phyloP scores from a whole-genome alignment of 2,113 vertebrate species.

The Tichodroma muraria region DNA sequence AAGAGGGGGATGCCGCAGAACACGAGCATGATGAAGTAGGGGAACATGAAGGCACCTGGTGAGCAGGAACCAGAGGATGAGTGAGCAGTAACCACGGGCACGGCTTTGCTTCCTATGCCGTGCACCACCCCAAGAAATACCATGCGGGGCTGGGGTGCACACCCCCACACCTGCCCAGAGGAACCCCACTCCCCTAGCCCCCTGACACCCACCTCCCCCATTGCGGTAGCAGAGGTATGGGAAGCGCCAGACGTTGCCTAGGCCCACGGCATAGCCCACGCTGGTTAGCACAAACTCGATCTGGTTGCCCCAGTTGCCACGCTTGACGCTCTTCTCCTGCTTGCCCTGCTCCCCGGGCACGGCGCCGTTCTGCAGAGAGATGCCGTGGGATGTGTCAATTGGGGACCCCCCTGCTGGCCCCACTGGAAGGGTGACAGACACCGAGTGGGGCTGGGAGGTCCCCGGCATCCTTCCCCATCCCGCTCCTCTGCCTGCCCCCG shows the following conservation, averaged over 20 bases:
- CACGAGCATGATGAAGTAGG: conserved; percentile 97
- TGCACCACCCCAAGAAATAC: not conserved
- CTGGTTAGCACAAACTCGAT: conserved; percentile 98
- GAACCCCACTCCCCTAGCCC: no score
- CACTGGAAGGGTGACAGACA: not conserved
- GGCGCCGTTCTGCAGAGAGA: conserved; percentile 87
- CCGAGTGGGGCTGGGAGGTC: not conserved
- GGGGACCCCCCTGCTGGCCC: not conserved
- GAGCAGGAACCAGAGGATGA: not conserved
- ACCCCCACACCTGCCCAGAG: not conserved
- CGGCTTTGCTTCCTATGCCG: rapidly evolving
- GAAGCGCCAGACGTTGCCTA: conserved; percentile 98
- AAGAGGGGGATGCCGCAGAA: conserved; percentile 98
- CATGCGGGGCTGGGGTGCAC: rapidly evolving
- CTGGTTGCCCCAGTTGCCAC: conserved; percentile 98
- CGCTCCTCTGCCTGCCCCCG: not conserved
- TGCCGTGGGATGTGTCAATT: not conserved
- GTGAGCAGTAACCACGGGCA: not conserved
- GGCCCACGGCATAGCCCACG: conserved; percentile 96
- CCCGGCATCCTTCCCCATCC: not conserved
- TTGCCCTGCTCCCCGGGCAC: conserved; percentile 90
- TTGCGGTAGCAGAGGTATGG: conserved; percentile 99
- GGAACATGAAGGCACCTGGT: conserved; percentile 96
- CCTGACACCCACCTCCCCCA: conserved; percentile 85
- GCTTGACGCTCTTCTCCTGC: conserved; percentile 87